phyloP scores from a whole-genome alignment of 2,113 vertebrate species.

The Climacteris rufus region DNA sequence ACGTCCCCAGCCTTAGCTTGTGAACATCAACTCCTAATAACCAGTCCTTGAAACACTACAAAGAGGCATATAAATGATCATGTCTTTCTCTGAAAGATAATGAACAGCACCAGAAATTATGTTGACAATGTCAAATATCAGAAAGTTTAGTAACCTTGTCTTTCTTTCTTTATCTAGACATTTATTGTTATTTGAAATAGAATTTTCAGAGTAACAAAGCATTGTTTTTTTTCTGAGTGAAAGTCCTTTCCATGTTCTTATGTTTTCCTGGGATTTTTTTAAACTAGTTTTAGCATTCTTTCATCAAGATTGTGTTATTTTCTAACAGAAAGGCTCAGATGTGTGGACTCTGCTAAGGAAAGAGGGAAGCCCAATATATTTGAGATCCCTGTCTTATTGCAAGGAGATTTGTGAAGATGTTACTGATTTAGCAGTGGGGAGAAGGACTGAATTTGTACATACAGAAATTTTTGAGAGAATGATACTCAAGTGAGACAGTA shows the following conservation, averaged over 20 bases:
- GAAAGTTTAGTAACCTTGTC: not conserved
- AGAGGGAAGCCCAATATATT: not conserved
- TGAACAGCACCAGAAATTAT: not conserved
- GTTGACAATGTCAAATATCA: not conserved
- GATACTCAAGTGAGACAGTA: not conserved
- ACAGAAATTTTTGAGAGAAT: not conserved
- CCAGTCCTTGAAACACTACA: not conserved
- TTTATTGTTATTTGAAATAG: not conserved
- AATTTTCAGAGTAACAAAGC: not conserved
- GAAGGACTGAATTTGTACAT: not conserved
- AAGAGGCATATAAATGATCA: not conserved
- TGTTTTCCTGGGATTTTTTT: not conserved
- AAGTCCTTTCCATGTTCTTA: not conserved
- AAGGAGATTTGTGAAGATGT: not conserved
- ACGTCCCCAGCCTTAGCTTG: not conserved
- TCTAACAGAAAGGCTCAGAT: not conserved
- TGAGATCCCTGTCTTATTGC: not conserved
- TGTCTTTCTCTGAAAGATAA: not conserved
- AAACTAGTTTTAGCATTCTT: not conserved
- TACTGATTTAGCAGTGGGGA: not conserved
- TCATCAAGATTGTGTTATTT: not conserved
- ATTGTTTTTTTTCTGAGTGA: not conserved
- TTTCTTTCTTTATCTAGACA: not conserved
- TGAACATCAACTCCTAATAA: not conserved
- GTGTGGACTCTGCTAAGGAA: not conserved